These are phyloP conservation scores for Spatula clypeata DNA, from an alignment of 2,797 vertebrate species.

Conservation along the genomic window DNA sequence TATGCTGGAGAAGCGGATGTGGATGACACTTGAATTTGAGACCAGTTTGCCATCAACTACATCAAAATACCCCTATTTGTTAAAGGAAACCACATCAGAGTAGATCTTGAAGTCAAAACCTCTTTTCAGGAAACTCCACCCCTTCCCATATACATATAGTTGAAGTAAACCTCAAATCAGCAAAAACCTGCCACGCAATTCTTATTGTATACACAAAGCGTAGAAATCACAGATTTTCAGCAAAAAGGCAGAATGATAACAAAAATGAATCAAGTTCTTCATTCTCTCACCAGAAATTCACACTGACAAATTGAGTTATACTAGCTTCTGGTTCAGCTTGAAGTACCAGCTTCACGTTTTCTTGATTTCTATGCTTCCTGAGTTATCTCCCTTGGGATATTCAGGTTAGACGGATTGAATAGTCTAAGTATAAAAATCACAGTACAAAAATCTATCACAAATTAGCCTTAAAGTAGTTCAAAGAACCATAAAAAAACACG, in stretches of 20 bases:
- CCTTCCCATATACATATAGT: neutral
- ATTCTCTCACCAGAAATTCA: constrained; percentile 8
- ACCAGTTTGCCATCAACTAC: constrained; percentile 9
- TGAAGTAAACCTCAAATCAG: constrained; percentile 16
- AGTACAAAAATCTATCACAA: constrained; percentile 47
- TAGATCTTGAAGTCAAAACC: constrained; percentile 43
- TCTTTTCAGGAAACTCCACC: constrained; percentile 19
- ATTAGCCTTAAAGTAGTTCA: constrained; percentile 49
- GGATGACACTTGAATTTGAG: neutral
- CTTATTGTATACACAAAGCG: neutral
- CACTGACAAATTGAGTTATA: constrained; percentile 17
- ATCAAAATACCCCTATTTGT: constrained; percentile 10
- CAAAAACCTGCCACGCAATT: constrained; percentile 18
- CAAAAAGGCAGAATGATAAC: neutral
- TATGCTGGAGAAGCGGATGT: constrained; percentile 25
- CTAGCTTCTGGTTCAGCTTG: constrained; percentile 3
- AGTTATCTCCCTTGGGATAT: constrained; percentile 42
- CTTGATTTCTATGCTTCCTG: constrained; percentile 31
- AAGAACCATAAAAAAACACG: constrained; percentile 51
- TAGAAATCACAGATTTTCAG: constrained; percentile 29
- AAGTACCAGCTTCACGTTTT: neutral
- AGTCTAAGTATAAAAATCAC: constrained; percentile 49
- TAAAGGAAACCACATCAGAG: neutral
- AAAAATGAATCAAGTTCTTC: neutral
- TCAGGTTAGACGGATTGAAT: constrained; percentile 55